A percentile compares a stretch with the other conserved stretches of the same genome.
Conservation (phyloP, 2,888 invertebrate genomes). For the Orthosia gothica region DNA sequence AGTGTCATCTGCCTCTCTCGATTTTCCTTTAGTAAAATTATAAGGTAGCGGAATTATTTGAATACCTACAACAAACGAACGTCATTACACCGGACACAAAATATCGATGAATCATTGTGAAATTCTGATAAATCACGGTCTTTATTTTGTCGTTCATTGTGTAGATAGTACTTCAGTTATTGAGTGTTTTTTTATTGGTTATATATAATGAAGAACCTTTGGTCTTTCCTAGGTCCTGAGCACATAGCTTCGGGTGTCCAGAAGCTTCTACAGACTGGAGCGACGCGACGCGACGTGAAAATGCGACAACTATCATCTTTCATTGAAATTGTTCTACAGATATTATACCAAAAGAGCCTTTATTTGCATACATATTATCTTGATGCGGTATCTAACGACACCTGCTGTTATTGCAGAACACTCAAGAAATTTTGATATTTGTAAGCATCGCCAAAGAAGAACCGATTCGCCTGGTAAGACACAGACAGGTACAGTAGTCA, state of each 20-base stretch:
- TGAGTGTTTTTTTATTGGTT: not conserved
- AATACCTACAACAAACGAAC: slow-evolving; percentile 2
- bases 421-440: no score
- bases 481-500: not conserved
- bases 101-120: slow-evolving; percentile 13
- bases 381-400: no score
- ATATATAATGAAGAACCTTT: not conserved
- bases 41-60: not conserved
- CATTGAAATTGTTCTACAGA: no score
- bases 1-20: not conserved
- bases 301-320: no score
- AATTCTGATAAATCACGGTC: not conserved
- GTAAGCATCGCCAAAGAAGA: not conserved
- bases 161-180: not conserved
- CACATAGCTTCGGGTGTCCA: not conserved
- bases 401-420: no score
- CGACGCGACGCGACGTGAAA: no score
- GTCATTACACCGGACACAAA: slow-evolving; percentile 1
- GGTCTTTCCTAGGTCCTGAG: not conserved
- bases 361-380: no score
- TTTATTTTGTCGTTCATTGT: not conserved
- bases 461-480: not conserved
- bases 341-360: no score
- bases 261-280: no score
- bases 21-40: not conserved